Evolutionary conservation across 2,888 invertebrate species (phyloP), one percentile per base, ranked within the genome.

Genomic region (Autographa gamma): DNA sequence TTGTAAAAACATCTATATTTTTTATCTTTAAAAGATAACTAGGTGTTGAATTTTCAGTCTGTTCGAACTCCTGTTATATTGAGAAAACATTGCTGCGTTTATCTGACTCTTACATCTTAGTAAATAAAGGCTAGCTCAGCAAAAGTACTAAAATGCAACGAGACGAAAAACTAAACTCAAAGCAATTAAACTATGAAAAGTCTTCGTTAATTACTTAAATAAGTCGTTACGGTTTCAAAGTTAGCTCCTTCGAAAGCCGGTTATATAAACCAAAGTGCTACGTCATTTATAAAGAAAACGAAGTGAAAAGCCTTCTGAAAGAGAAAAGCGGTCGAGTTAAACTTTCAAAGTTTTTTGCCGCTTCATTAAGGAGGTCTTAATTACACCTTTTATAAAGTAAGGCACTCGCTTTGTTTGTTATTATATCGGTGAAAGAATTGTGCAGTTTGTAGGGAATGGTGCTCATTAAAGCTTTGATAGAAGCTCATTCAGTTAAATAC

Each of bases 351-450:
- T 54, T 56, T 56, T 56, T 56, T 25, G 25, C 54, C 19, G 54
- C 54, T 25, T 56, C 54, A 56, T 56, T 56, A 25, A 56, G 19
- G 18, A 7, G 54, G 25, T 56, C 54, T 56, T 56, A 56, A 56
- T 56, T 56, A 19, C 54, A 13, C 25, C 54, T 13, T 25, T 19
- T 14, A 4, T 5, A 25, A 19, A 19, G 3, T 13, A 19, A 54
- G 54, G 11, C 13, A 25, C 19, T 25, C 54, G 25, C 25, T 56
- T 56, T 56, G 25, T 56, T 25, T 56, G 19, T 56, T 56, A 48
- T 48, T 48, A 48, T n/a, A 48, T 48, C 8, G 48, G 48, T 48
- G 48, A n/a, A 48, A 48, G 14, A 63, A 31, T 60, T 43, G 11
- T 16, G n/a, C 59, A n/a, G n/a, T 48, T 48, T 7, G 16, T n/a